A percentile compares a stretch with the other conserved stretches of the same genome.
Evolutionary conservation across 1,140 invertebrate species (phyloP).

Genomic region (Leptinotarsa texana): DNA sequence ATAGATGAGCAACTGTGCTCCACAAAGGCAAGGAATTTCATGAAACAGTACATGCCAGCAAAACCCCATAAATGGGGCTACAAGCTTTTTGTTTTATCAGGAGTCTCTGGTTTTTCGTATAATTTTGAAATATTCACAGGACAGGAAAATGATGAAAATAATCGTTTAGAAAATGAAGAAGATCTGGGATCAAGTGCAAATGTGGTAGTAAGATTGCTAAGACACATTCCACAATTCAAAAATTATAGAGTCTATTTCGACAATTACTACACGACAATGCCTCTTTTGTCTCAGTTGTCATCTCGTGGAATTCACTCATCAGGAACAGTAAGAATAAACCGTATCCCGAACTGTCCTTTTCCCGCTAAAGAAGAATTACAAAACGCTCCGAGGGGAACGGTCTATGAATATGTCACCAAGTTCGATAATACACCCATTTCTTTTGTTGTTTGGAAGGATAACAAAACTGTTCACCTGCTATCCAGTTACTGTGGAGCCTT

Average conservation of each 20-base stretch:
- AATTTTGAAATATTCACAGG: neutral
- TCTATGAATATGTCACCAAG: conserved; percentile 12
- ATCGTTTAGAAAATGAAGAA: neutral
- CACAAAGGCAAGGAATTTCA: neutral
- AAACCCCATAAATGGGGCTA: conserved; percentile 25
- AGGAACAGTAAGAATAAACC: conserved; percentile 12
- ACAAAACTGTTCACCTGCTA: conserved; percentile 45
- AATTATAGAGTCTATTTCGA: conserved; percentile 28
- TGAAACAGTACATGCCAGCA: conserved; percentile 11
- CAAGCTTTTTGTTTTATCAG: conserved; percentile 15
- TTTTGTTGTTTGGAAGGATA: conserved; percentile 44
- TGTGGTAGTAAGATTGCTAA: conserved; percentile 23
- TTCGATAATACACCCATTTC: conserved; percentile 14
- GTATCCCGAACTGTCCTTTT: conserved; percentile 17
- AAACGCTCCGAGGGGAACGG: conserved; percentile 12
- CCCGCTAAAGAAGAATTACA: conserved; percentile 13
- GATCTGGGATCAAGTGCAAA: conserved; percentile 27
- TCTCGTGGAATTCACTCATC: conserved; percentile 9
- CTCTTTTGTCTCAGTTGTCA: conserved; percentile 5
- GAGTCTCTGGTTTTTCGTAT: neutral
- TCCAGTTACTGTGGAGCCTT: conserved; percentile 42
- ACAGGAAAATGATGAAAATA: neutral
- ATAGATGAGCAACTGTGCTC: conserved; percentile 1
- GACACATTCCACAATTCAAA: conserved; percentile 11
- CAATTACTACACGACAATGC: conserved; percentile 16